Percentiles rank a stretch among this genome's conserved stretches.
phyloP scores from a whole-genome alignment of 2,113 vertebrate species.

The Phyllostomus hastatus region DNA sequence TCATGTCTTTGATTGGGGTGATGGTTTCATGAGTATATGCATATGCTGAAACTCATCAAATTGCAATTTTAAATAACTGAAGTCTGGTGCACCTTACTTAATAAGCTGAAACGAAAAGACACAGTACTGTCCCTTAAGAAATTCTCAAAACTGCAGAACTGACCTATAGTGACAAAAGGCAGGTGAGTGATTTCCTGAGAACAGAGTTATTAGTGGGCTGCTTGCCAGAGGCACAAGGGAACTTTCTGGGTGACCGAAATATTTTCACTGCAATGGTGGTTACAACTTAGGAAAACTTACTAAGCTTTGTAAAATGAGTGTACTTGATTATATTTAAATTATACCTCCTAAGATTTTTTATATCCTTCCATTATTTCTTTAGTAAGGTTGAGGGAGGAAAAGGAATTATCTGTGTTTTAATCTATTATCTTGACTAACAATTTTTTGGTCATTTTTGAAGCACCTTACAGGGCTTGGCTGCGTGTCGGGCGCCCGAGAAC shows the following conservation, averaged over 20 bases:
- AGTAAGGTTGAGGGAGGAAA: not conserved
- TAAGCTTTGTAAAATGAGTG: not conserved
- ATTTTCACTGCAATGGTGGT: not conserved
- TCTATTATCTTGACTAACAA: not conserved
- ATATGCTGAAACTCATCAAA: not conserved
- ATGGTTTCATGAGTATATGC: not conserved
- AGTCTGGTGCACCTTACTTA: not conserved
- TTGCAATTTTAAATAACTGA: not conserved
- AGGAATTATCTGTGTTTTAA: not conserved
- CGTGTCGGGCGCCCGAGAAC: not conserved
- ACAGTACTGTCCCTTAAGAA: not conserved
- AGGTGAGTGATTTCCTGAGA: not conserved
- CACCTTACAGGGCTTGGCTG: not conserved
- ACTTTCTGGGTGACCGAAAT: not conserved
- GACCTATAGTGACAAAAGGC: not conserved
- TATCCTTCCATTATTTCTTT: not conserved
- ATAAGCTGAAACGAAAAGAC: not conserved
- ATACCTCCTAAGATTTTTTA: not conserved
- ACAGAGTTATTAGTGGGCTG: not conserved
- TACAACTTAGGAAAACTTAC: not conserved
- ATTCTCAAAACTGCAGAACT: not conserved
- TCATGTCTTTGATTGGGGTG: not conserved
- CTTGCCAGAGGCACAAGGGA: not conserved
- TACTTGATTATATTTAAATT: not conserved
- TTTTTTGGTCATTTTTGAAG: not conserved